Base-by-base conservation (phyloP, 1,140 invertebrate species). In the Gonioctena quinquepunctata region DNA sequence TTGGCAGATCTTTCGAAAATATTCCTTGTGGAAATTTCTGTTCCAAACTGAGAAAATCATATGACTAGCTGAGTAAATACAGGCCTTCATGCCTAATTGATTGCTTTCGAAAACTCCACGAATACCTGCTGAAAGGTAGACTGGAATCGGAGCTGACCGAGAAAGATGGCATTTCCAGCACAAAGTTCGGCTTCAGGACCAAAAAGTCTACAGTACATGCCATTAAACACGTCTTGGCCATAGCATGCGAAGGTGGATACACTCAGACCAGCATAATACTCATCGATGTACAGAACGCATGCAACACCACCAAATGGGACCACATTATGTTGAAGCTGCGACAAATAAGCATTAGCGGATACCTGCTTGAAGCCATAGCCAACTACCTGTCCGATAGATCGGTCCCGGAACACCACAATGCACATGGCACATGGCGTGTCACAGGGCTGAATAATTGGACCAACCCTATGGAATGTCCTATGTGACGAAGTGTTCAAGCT, bases 101-200 rank as follows among this genome's bases (percentile, higher is more conserved):
- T 42, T 66, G 54, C 0, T 8, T 28, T 13, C 71, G 77, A 1
- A 80, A 80, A 49, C 26, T 77, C 4, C 42, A 70, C 6, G 79
- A 81, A 56, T 64, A 19, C 1, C 16, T 81, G 3, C 50, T 81
- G 1, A 56, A 28, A 26, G 48, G 11, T 0, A 61, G 76, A 21
- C 27, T 78, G 2, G 26, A 71, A 27, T 26, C 8, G 42, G 33
- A 65, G n/a, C n/a, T n/a, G n/a, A n/a, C n/a, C n/a, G n/a, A n/a
- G n/a, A n/a, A n/a, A n/a, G n/a, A n/a, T n/a, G n/a, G n/a, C n/a
- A n/a, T n/a, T n/a, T n/a, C n/a, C n/a, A n/a, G n/a, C n/a, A n/a
- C n/a, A n/a, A 81, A 83, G 70, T 83, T 68, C 69, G 82, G 82
- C 2, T 83, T 81, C 52, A 62, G 74, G 26, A 63, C 62, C 59